Conservation (phyloP, 1,140 invertebrate genomes). For the Zaprionus ornatus region DNA sequence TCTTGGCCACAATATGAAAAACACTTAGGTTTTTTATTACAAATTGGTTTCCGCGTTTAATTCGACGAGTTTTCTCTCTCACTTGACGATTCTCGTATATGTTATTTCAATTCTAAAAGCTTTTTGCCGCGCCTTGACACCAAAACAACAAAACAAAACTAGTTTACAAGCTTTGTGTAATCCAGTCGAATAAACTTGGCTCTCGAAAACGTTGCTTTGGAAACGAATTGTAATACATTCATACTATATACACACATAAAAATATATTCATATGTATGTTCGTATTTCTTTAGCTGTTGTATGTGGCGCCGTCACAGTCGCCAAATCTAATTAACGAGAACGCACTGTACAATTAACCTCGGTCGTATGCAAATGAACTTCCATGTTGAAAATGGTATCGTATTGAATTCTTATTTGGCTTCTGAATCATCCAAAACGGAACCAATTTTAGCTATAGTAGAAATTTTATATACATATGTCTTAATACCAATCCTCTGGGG, state of each 20-base stretch:
- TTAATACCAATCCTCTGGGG: too few species aligned
- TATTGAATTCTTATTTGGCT: not conserved
- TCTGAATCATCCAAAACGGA: conserved; percentile 53
- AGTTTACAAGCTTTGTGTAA: conserved; percentile 70
- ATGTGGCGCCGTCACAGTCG: conserved; percentile 32
- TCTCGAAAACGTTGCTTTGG: conserved; percentile 38
- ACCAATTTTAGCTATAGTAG: not conserved
- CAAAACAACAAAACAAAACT: conserved; percentile 62
- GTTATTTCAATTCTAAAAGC: conserved; percentile 48
- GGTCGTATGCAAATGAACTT: conserved; percentile 66
- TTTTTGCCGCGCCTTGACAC: conserved; percentile 67
- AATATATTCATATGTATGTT: not conserved
- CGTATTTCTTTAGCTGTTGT: not conserved
- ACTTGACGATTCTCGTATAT: not conserved
- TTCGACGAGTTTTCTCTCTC: conserved; percentile 33
- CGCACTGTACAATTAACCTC: conserved; percentile 71
- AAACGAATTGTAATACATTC: not conserved
- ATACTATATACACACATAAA: not conserved
- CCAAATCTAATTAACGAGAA: conserved; percentile 70
- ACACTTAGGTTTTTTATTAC: conserved; percentile 25
- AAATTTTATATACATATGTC: too few species aligned
- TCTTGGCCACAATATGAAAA: conserved; percentile 2
- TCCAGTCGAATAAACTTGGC: conserved; percentile 58
- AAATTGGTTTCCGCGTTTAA: conserved; percentile 66
- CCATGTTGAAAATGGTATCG: conserved; percentile 29